Base-by-base conservation (phyloP, 2,113 vertebrate genomes). In the Ictalurus furcatus region DNA sequence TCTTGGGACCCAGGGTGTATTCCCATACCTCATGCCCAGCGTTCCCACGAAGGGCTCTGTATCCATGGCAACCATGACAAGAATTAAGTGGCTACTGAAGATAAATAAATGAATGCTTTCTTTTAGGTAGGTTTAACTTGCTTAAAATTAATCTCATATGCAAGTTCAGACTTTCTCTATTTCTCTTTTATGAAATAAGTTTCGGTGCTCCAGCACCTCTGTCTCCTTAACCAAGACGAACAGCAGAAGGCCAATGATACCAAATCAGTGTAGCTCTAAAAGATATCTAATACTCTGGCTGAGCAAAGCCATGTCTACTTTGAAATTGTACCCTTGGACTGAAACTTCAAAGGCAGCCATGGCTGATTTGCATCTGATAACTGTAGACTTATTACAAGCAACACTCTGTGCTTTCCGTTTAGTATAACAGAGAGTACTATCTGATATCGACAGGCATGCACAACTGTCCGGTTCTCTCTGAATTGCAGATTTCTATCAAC, bases 341-440 rank as follows among this genome's bases (percentile, higher is more conserved):
- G 21, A 74, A 81, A 87, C 87, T 67, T 90, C 85, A 90, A 90
- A 89, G 81, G 63, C 86, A 85, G 82, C 89, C 90, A 92, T 19
- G 84, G 85, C 56, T 88, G 88, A 90, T 92, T 91, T 85, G 85
- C 81, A 34, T 85, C 82, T 71, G 37, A 92, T 91, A 87, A 91
- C 83, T 63, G 2, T n/a, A 63, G 54, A 73, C 30, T 44, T 87
- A 84, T 79, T 85, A 84, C 48, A 69, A 79, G 30, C 52, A 56
- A 85, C 82, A 85, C 69, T 85, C 44, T 85, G 87, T 61, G 81
- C 67, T 56, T 71, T 69, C 19, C 67, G 48, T 54, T 23, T 30
- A 73, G 48, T 71, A 73, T 37, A 82, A 82, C 61, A 80, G 25
- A 73, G 28, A 61, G 37, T 21, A 83, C 56, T 81, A 76, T 84